Base-by-base conservation (phyloP, 2,113 vertebrate species). In the Oophaga pumilio region DNA sequence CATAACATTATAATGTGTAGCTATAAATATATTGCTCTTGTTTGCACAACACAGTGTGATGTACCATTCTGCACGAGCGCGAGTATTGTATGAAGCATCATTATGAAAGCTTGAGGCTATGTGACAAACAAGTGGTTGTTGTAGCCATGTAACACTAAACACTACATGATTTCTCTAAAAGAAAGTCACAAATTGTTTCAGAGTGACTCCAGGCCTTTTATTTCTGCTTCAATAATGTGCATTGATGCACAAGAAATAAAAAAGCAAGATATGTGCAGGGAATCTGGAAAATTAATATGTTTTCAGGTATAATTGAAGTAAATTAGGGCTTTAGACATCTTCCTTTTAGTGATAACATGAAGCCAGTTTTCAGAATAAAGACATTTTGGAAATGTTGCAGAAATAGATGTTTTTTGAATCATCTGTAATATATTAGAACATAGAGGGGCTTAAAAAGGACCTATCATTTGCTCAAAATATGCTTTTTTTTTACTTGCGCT, bases 161-260 rank as follows among this genome's bases (percentile, higher is more conserved):
- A 56, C 33, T 79, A 86, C 85, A 86, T 56, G 76, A 56, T 78
- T 79, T 68, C 69, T 86, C 50, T 28, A 79, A 79, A 78, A 69
- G 68, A 64, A 74, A 68, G 49, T 20, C 76, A 86, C 76, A 79
- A 78, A 49, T 64, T 84, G 43, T 52, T 84, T 85, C 43, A 50
- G n/a, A 86, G 85, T 79, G 85, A 69, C 85, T 86, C 28, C 59
- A 43, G 85, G 85, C 85, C 76, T 79, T 80, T 79, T 68, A 18
- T 69, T 79, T 85, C 53, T 22, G n/a, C 62, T 76, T 49, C 84
- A 86, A 86, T 79, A 79, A 79, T 76, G 71, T 79, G 85, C 76
- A 79, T 52, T 79, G 59, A 86, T 86, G 85, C 85, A 79, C 76
- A 56, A 69, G n/a, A 79, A 86, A 69, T 26, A 79, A 33, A 86